phyloP scores from a whole-genome alignment of 37 sponge, comb jelly and placozoan species.

The Chondrosia reniformis region DNA sequence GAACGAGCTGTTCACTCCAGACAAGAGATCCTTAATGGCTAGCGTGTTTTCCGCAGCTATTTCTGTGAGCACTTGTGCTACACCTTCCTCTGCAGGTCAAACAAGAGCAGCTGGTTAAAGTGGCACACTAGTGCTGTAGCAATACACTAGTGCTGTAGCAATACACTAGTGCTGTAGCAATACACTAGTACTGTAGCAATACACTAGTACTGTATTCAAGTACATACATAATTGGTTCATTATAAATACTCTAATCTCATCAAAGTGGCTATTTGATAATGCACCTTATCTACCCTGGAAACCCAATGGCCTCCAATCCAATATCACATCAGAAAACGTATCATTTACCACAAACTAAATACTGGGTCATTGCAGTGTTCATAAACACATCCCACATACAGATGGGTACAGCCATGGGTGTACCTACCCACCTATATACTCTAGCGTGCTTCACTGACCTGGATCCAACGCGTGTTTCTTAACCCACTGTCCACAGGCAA shows the following conservation, averaged over 20 bases:
- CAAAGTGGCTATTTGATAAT: no score
- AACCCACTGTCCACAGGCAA: conserved; percentile 75
- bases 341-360: background rate
- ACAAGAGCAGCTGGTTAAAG: background rate
- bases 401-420: background rate
- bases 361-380: background rate
- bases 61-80: background rate
- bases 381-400: background rate
- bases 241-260: no score
- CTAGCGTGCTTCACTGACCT: conserved; percentile 22
- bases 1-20: conserved; percentile 5
- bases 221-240: no score
- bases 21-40: conserved; percentile 32
- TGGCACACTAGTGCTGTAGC: background rate
- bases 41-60: conserved; percentile 28
- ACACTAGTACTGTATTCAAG: no score
- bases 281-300: no score
- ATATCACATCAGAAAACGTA: background rate
- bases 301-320: no score
- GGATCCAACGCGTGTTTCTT: conserved; percentile 41
- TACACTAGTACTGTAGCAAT: background rate
- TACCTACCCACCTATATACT: background rate
- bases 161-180: background rate
- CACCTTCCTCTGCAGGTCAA: background rate
- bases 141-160: background rate